phyloP scores from a whole-genome alignment of 2,888 invertebrate genomes.

The Dexiosoma caninum region DNA sequence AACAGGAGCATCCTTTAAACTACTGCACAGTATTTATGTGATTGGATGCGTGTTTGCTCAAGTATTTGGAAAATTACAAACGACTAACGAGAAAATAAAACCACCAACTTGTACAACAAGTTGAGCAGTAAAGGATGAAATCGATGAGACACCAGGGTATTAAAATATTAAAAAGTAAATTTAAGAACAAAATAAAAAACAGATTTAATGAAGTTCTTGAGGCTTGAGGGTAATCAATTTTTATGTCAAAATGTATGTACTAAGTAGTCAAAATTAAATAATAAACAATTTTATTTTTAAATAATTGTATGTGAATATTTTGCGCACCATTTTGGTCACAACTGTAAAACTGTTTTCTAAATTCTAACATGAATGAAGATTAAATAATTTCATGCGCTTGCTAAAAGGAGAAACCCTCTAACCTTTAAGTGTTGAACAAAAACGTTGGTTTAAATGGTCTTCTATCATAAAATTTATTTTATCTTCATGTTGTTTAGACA shows the following conservation, averaged over 20 bases:
- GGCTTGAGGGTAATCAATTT: too few species aligned
- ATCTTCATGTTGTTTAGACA: not conserved
- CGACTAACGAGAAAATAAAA: constrained; percentile 12
- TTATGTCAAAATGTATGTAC: too few species aligned
- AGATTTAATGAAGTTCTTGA: too few species aligned
- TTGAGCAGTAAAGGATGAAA: not conserved
- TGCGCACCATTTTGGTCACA: not conserved
- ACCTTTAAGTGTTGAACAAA: constrained; percentile 46
- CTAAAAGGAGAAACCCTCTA: not conserved
- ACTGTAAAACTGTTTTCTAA: constrained; percentile 6
- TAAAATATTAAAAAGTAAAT: not conserved
- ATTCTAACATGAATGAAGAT: constrained; percentile 1
- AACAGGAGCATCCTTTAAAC: constrained; percentile 33
- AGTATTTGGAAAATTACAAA: constrained; percentile 17
- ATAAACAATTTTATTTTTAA: not conserved
- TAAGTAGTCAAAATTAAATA: not conserved
- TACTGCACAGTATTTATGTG: not conserved
- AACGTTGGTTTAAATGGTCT: constrained; percentile 50
- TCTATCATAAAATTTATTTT: constrained; percentile 14
- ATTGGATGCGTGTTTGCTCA: constrained; percentile 1
- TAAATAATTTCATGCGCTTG: not conserved
- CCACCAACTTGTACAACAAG: not conserved
- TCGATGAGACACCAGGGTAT: constrained; percentile 3
- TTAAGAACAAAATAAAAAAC: not conserved
- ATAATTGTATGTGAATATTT: not conserved